phyloP scores from a whole-genome alignment of 2,888 invertebrate genomes.

The Vanessa cardui region DNA sequence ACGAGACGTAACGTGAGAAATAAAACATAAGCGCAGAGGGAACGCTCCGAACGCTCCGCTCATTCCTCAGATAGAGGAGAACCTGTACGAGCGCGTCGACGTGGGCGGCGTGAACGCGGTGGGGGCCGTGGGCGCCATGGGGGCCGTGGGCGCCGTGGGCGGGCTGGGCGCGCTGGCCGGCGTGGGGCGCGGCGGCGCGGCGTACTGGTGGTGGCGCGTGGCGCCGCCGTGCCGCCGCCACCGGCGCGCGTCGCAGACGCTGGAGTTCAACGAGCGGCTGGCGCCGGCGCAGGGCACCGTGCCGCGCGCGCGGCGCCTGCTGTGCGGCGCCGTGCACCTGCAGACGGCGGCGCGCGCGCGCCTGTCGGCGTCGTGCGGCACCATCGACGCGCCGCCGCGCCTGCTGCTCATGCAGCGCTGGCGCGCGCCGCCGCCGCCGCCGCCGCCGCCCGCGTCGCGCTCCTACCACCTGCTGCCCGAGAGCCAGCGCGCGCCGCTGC shows the following conservation, averaged over 20 bases:
- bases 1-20: no score
- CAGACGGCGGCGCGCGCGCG: slow-evolving; percentile 39
- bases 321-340: slow-evolving; percentile 38
- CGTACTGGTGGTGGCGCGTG: slow-evolving; percentile 46
- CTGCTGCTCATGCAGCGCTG: slow-evolving; percentile 51
- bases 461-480: slow-evolving; percentile 52
- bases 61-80: slow-evolving; percentile 35
- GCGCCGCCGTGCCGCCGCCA: slow-evolving; percentile 47
- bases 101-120: slow-evolving; percentile 42
- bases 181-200: slow-evolving; percentile 47
- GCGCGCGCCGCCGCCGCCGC: slow-evolving; percentile 39
- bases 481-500: slow-evolving; percentile 57
- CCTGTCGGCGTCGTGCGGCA: slow-evolving; percentile 86
- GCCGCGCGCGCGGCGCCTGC: not conserved
- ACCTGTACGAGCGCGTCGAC: slow-evolving; percentile 46
- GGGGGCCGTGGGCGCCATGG: slow-evolving; percentile 41
- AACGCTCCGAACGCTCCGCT: not conserved
- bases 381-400: slow-evolving; percentile 64
- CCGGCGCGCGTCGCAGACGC: slow-evolving; percentile 59
- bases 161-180: slow-evolving; percentile 31
- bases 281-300: slow-evolving; percentile 36
- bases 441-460: slow-evolving; percentile 25
- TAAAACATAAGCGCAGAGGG: no score
- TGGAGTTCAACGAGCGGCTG: slow-evolving; percentile 62
- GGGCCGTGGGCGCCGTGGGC: slow-evolving; percentile 39